These are phyloP conservation scores for Hyalella azteca DNA, from an alignment of 2,888 invertebrate genomes.

Conservation along the genomic window DNA sequence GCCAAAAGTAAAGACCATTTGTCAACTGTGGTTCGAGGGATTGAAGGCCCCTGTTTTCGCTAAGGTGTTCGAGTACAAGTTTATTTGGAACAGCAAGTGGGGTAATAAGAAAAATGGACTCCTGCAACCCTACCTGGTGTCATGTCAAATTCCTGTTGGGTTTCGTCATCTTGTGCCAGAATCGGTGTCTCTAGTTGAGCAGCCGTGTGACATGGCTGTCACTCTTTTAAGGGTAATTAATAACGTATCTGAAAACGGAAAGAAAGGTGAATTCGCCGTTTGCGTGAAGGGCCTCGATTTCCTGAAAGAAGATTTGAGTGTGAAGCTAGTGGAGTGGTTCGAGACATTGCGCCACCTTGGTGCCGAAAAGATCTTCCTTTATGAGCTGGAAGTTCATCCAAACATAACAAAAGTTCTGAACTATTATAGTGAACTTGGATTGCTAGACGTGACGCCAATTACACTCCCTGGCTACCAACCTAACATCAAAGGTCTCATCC, in stretches of 20 bases:
- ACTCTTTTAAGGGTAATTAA: slow-evolving; percentile 84
- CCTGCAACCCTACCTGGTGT: slow-evolving; percentile 87
- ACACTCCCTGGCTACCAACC: slow-evolving; percentile 89
- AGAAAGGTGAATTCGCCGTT: slow-evolving; percentile 80
- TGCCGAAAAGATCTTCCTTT: slow-evolving; percentile 89
- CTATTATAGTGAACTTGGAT: slow-evolving; percentile 71
- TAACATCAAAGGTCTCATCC: slow-evolving; percentile 85
- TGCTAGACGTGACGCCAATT: slow-evolving; percentile 77
- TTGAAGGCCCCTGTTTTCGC: slow-evolving; percentile 76
- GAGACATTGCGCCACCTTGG: slow-evolving; percentile 84
- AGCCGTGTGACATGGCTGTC: slow-evolving; percentile 81
- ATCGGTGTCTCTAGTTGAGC: slow-evolving; percentile 84
- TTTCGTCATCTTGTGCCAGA: slow-evolving; percentile 71
- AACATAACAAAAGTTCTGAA: slow-evolving; percentile 81
- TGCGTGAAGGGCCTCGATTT: slow-evolving; percentile 95
- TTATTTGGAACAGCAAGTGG: slow-evolving; percentile 94
- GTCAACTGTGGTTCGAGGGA: slow-evolving; percentile 88
- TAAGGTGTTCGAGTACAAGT: slow-evolving; percentile 86
- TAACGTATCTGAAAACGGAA: slow-evolving; percentile 71
- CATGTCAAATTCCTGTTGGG: slow-evolving; percentile 82
- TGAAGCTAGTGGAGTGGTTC: slow-evolving; percentile 91
- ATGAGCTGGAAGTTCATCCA: slow-evolving; percentile 83
- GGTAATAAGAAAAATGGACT: slow-evolving; percentile 90
- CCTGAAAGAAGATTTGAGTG: slow-evolving; percentile 86
- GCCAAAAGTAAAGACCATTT: slow-evolving; percentile 80